These are phyloP conservation scores for Coelogynopora nodosa DNA, from an alignment of 2,888 invertebrate genomes.

Conservation along the genomic window DNA sequence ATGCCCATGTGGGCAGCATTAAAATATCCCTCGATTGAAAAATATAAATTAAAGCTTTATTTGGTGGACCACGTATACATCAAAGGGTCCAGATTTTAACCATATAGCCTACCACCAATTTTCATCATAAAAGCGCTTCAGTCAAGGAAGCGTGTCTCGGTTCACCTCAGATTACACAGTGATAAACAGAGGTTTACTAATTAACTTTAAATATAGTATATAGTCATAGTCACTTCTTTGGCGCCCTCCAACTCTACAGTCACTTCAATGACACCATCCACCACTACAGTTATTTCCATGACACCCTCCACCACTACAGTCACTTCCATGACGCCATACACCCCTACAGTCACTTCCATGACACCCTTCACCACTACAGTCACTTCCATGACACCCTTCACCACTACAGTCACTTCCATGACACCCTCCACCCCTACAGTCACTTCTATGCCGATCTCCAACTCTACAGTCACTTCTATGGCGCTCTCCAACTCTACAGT, in stretches of 20 bases:
- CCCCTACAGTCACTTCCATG: neutral
- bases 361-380: neutral
- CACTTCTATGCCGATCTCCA: neutral
- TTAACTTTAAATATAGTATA: too few relatives aligned
- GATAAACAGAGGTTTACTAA: too few relatives aligned
- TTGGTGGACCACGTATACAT: too few relatives aligned
- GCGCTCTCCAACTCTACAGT: neutral
- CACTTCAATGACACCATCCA: neutral
- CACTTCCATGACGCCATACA: neutral
- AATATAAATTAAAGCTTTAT: too few relatives aligned
- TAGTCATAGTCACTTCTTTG: neutral
- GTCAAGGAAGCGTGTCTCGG: too few relatives aligned
- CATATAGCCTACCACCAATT: too few relatives aligned
- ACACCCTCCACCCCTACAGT: neutral
- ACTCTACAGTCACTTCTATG: slow-evolving; percentile 1
- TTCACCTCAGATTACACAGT: too few relatives aligned
- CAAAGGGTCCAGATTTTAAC: too few relatives aligned
- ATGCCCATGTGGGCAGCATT: too few relatives aligned
- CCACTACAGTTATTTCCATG: neutral
- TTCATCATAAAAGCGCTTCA: too few relatives aligned
- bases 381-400: neutral
- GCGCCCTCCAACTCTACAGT: neutral
- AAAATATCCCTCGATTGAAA: too few relatives aligned
- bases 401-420: neutral
- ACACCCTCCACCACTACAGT: neutral